Conservation (phyloP, 1,140 invertebrate species). For the Drosophila tropicalis region DNA sequence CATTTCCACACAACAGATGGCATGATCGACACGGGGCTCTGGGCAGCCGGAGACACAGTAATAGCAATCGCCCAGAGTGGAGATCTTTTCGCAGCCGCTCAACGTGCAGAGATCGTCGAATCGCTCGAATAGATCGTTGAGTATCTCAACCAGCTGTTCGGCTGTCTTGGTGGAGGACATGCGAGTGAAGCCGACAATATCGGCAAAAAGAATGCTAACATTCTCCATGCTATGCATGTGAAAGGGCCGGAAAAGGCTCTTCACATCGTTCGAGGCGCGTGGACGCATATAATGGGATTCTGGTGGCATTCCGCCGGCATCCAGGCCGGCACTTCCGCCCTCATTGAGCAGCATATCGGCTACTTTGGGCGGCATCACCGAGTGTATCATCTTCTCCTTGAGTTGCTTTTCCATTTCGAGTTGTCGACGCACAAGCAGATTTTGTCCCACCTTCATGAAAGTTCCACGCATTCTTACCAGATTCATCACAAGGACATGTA, state of each 20-base stretch:
- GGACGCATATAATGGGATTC: slow-evolving; percentile 82
- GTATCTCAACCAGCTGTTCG: slow-evolving; percentile 93
- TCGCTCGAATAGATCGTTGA: slow-evolving; percentile 98
- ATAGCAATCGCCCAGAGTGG: slow-evolving; percentile 97
- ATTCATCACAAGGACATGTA: slow-evolving; percentile 97
- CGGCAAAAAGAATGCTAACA: slow-evolving; percentile 98
- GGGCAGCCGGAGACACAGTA: slow-evolving; percentile 97
- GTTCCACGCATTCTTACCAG: slow-evolving; percentile 95
- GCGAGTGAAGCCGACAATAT: slow-evolving; percentile 98
- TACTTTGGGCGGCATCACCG: slow-evolving; percentile 97
- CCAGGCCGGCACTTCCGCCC: slow-evolving; percentile 84
- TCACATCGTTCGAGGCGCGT: slow-evolving; percentile 88
- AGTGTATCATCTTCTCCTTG: slow-evolving; percentile 98
- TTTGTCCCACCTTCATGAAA: slow-evolving; percentile 98
- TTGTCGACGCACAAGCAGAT: slow-evolving; percentile 92
- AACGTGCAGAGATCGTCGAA: slow-evolving; percentile 94
- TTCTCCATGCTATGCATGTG: slow-evolving; percentile 96
- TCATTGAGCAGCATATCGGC: slow-evolving; percentile 93
- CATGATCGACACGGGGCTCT: slow-evolving; percentile 93
- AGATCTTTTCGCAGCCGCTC: slow-evolving; percentile 96
- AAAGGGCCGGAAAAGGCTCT: slow-evolving; percentile 94
- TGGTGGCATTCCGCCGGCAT: slow-evolving; percentile 68
- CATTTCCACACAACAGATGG: slow-evolving; percentile 94
- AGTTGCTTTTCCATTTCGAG: slow-evolving; percentile 96
- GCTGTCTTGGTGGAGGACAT: slow-evolving; percentile 98